Base-by-base conservation (phyloP, 2,888 invertebrate species). In the Drosophila fulvimacula region DNA sequence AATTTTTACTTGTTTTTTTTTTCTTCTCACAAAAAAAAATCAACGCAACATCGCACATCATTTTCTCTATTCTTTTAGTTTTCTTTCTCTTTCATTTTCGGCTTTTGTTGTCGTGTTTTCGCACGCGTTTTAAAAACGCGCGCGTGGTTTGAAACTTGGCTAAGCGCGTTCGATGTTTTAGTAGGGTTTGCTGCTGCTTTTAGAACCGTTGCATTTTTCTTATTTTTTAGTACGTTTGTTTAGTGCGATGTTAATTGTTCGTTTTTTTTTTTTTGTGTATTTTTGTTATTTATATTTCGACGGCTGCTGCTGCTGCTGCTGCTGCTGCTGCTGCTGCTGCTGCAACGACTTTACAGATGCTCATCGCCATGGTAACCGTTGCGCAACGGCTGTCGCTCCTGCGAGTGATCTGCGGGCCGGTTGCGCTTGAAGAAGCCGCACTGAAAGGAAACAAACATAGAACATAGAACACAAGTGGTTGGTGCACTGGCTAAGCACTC, bases 341-440 rank as follows among this genome's bases (percentile, higher is more conserved):
- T 30, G 49, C 52, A 59, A 15, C 10, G 38, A 3, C 17, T 73
- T 95, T 95, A 96, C 90, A 96, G 94, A 84, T 95, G 95, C 92
- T 96, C 96, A 93, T 96, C 96, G 72, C 96, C 96, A 27, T 94
- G 94, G 82, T 94, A 95, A 71, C 95, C 95, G 85, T 96, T 96
- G 76, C 97, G 94, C 78, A 97, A 93, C 3, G 97, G 97, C 91
- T 97, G 96, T 56, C 97, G 94, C 93, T 97, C 97, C 46, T 96
- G 95, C 82, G 96, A 95, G 53, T 91, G 91, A 91, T 96, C 95
- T 1, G 95, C 94, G 52, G 97, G 97, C 30, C 98, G 95, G 93
- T 97, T 97, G 90, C 98, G 95, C 91, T 97, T 97, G 94, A 98
- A 98, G 95, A 98, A 98, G 70, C 98, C 98, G 92, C 96, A 96